Percentiles rank a stretch among this genome's conserved stretches.
Conservation (phyloP, 2,113 vertebrate species). For the Etheostoma cragini region DNA sequence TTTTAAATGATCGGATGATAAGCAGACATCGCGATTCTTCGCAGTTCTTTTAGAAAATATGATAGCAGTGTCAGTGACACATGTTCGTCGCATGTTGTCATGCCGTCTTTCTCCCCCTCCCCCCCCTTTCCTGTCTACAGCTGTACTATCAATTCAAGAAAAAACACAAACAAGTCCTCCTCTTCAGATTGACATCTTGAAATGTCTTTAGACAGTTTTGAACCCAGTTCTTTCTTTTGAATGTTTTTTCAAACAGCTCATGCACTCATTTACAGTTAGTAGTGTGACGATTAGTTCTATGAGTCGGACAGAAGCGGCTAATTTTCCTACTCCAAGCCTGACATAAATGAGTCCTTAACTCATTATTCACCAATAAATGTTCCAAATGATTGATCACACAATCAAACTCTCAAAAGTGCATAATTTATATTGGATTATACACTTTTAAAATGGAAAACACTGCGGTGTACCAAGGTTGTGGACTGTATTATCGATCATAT, state of each 20-base stretch:
- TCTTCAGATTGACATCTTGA: background rate
- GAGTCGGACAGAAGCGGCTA: background rate
- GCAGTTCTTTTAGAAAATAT: background rate
- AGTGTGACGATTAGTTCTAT: background rate
- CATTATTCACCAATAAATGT: slow-evolving; percentile 19
- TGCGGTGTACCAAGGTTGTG: slow-evolving; percentile 3
- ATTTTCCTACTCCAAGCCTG: background rate
- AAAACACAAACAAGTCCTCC: no score
- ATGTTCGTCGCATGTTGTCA: no score
- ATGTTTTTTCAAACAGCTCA: background rate
- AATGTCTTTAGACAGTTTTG: background rate
- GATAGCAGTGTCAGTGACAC: background rate
- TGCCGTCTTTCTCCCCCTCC: no score
- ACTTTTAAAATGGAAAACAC: slow-evolving; percentile 17
- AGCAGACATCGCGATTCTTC: background rate
- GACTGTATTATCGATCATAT: slow-evolving; percentile 34
- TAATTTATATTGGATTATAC: slow-evolving; percentile 22
- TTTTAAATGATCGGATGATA: background rate
- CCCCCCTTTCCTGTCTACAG: no score
- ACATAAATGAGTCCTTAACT: slow-evolving; percentile 26
- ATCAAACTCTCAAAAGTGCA: slow-evolving; percentile 3
- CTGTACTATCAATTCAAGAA: no score
- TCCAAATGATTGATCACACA: slow-evolving; percentile 14
- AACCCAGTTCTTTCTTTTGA: slow-evolving; percentile 1
- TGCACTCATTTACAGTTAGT: background rate